Evolutionary conservation across 2,888 invertebrate species (phyloP), one percentile per base, ranked within the genome.

Genomic region (Erebia aethiops): DNA sequence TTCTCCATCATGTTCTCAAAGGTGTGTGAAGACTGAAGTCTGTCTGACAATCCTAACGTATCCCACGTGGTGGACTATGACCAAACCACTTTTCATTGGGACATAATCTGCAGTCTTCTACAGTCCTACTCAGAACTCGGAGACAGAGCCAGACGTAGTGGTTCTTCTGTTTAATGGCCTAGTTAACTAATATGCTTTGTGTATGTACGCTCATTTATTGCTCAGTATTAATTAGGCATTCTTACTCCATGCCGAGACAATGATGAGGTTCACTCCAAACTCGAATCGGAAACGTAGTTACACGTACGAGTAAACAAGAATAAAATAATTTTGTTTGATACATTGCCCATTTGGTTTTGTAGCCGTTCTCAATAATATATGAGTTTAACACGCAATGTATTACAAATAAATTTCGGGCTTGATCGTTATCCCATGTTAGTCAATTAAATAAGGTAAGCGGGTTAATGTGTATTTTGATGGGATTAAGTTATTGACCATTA

Each of bases 401-500:
- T 46, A 54, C 54, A 16, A 66, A 57, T 43, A n/a, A 46, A 63
- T 58, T 41, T 21, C 43, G 9, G 56, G n/a, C n/a, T 7, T 16
- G 63, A 63, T 16, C 56, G 11, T 18, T 18, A 18, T 54, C 66
- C 7, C 51, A 21, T 35, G 46, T 21, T 16, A 58, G 18, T n/a
- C 43, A 67, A 43, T 63, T 46, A 60, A 69, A 69, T 67, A 57
- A 63, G 58, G 52, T 70, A 70, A 65, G 67, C 62, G 54, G 60
- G 65, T 70, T 67, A 67, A 49, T 70, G 62, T 61, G 46, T 75
- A 73, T 75, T 83, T 87, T 88, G 87, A 89, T 81, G 81, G 77
- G 77, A 78, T 74, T 78, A 75, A 76, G 80, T 81, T 85, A 85
- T 85, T 85, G 80, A 78, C 82, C 84, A 87, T 88, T 84, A 87